Evolutionary conservation across 2,113 vertebrate genomes (phyloP).

Genomic region (Lanius collurio): DNA sequence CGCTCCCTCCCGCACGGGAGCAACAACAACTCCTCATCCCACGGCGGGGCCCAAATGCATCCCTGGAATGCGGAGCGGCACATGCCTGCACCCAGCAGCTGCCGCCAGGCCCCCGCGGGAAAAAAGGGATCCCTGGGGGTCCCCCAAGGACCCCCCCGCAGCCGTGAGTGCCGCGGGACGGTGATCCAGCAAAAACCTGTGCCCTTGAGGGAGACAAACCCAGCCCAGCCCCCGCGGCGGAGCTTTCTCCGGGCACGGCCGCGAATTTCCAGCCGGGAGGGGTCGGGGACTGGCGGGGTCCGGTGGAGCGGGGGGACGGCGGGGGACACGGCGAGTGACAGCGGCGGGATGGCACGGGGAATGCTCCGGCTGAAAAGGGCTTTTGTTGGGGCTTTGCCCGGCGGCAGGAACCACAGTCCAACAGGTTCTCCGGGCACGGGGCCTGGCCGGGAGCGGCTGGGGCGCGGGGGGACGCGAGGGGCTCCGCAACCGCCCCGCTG

Average conservation of each 20-base stretch:
- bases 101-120: not conserved
- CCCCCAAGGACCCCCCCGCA: not conserved
- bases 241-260: not conserved
- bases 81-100: not conserved
- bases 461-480: not conserved
- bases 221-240: not conserved
- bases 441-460: not conserved
- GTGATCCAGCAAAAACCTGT: not conserved
- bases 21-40: not conserved
- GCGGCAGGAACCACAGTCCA: not conserved
- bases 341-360: not conserved
- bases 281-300: not conserved
- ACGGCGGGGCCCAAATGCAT: not conserved
- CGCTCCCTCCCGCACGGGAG: not conserved
- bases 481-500: not conserved
- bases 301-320: not conserved
- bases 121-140: not conserved
- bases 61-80: conserved; percentile 24
- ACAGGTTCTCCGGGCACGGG: not conserved
- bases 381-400: not conserved
- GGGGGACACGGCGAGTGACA: not conserved
- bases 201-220: not conserved
- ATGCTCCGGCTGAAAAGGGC: not conserved
- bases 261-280: not conserved
- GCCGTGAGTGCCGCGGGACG: not conserved